phyloP scores from a whole-genome alignment of 2,888 invertebrate genomes.

The Parochlus steinenii region DNA sequence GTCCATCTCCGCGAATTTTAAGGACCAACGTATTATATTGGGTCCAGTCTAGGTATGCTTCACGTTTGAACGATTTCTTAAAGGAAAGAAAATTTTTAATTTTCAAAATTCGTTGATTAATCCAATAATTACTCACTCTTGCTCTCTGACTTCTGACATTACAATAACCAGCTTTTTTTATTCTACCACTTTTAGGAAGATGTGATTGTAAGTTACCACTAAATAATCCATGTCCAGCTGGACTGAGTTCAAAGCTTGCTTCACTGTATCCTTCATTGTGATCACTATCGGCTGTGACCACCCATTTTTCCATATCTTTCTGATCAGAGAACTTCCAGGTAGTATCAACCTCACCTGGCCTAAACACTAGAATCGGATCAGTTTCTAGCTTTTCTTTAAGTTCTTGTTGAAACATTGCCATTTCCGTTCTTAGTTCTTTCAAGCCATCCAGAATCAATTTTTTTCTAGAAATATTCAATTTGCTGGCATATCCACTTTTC shows the following conservation, averaged over 20 bases:
- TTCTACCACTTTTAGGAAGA: conserved; percentile 63
- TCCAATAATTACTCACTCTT: conserved; percentile 38
- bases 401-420: conserved; percentile 48
- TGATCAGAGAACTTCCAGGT: conserved; percentile 50
- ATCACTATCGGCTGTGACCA: conserved; percentile 62
- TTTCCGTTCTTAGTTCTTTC: conserved; percentile 47
- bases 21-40: conserved; percentile 47
- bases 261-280: conserved; percentile 62
- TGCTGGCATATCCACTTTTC: conserved; percentile 7
- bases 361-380: conserved; percentile 39
- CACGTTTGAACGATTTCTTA: conserved; percentile 68
- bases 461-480: conserved; percentile 18
- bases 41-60: conserved; percentile 53
- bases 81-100: conserved; percentile 19
- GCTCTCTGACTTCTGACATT: conserved; percentile 52
- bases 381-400: conserved; percentile 41
- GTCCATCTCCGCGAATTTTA: conserved; percentile 83
- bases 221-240: conserved; percentile 52
- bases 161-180: conserved; percentile 67
- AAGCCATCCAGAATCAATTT: conserved; percentile 45
- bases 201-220: conserved; percentile 50
- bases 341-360: conserved; percentile 53
- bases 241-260: conserved; percentile 46
- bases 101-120: too few relatives aligned
- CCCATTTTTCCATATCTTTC: conserved; percentile 48